phyloP scores from a whole-genome alignment of 2,113 vertebrate species.

The Lepidothrix coronata region DNA sequence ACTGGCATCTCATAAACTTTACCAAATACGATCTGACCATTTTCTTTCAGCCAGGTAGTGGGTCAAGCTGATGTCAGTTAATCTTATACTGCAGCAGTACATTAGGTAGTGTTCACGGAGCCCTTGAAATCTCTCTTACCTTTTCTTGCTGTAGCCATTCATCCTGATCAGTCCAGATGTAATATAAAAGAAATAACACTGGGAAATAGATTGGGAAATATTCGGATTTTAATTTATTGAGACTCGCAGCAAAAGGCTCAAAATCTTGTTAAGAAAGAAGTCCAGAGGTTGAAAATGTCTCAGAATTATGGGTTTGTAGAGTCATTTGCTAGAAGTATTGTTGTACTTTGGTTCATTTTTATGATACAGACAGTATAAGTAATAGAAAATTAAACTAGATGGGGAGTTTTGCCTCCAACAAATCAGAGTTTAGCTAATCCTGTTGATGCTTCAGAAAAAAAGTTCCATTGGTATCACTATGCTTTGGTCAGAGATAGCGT shows the following conservation, averaged over 20 bases:
- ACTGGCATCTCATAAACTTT: slow-evolving; percentile 8
- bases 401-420: not conserved
- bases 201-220: not conserved
- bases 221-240: not conserved
- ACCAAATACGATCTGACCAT: slow-evolving; percentile 27
- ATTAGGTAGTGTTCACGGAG: not conserved
- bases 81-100: not conserved
- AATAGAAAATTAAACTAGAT: not conserved
- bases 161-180: not conserved
- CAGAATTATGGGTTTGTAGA: not conserved
- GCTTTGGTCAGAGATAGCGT: not conserved
- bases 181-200: not conserved
- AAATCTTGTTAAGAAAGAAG: not conserved
- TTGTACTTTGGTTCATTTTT: not conserved
- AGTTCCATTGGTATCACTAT: not conserved
- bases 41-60: slow-evolving; percentile 27
- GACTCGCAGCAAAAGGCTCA: not conserved
- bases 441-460: not conserved
- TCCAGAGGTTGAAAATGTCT: not conserved
- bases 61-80: slow-evolving; percentile 27
- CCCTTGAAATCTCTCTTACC: not conserved
- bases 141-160: not conserved
- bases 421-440: not conserved
- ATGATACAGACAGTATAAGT: not conserved
- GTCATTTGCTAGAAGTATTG: not conserved